Evolutionary conservation across 1,140 invertebrate species (phyloP), one percentile per base, ranked within the genome.

Genomic region (Neelides sp.): DNA sequence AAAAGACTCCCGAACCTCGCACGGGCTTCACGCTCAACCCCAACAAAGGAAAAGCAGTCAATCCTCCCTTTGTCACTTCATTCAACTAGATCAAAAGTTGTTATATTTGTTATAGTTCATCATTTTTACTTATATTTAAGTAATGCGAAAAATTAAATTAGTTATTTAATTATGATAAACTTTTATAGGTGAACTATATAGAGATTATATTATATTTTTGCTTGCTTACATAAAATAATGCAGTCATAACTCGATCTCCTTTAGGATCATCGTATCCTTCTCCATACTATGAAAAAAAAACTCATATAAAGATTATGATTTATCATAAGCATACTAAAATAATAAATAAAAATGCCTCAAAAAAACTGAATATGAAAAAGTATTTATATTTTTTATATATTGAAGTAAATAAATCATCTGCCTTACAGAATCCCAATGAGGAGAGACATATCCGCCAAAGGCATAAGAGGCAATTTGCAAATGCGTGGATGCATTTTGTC

Each of bases 171-270:
- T 15, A 1, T 27, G 30, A 40, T 8, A 22, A 15, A 24, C 2
- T 1, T 39, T 5, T 39, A 17, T 1, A 49, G 17, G n/a, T n/a
- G 20, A 48, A 12, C 20, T 26, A 4, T n/a, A 36, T 23, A 15
- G 13, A 10, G 4, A 7, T 4, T 23, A 42, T 5, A 7, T 7
- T 4, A 42, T 4, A 22, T 22, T 23, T 20, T 4, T 23, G 8
- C 4, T 22, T 7, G 7, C 57, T 52, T 35, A 59, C 53, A 19
- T 59, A 59, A 22, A 52, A 17, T 12, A 59, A 35, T 39, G 55
- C 52, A 30, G 57, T 59, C 4, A 50, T 52, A 0, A 59, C 44
- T 26, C 57, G 32, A 24, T 55, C 50, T n/a, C 57, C 57, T 17
- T 37, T 52, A 3, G 15, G 5, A 41, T 39, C 10, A 13, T 50